Evolutionary conservation across 2,888 invertebrate species (phyloP).

Genomic region (Plemyria rubiginata): DNA sequence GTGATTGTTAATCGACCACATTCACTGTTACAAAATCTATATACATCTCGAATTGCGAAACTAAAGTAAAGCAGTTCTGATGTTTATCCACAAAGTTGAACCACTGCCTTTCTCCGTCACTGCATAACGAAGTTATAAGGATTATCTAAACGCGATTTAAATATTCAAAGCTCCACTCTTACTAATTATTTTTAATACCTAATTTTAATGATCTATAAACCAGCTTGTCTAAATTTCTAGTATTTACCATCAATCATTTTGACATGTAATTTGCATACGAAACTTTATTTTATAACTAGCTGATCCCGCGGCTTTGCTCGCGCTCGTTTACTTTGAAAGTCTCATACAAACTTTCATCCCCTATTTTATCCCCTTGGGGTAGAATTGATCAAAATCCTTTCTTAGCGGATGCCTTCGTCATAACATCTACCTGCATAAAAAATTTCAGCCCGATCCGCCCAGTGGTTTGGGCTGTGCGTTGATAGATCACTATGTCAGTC

Average conservation of each 20-base stretch:
- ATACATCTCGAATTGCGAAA: constrained; percentile 15
- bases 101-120: constrained; percentile 28
- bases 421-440: too few species aligned
- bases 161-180: neutral
- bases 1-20: constrained; percentile 27
- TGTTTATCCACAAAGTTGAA: constrained; percentile 18
- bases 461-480: too few species aligned
- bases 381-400: too few species aligned
- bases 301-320: too few species aligned
- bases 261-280: neutral
- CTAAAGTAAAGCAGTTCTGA: neutral
- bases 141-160: constrained; percentile 1
- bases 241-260: neutral
- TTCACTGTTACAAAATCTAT: constrained; percentile 25
- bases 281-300: neutral
- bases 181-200: neutral
- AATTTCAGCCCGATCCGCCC: too few species aligned
- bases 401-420: too few species aligned
- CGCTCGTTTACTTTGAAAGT: too few species aligned
- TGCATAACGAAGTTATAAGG: constrained; percentile 5
- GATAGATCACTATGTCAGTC: too few species aligned
- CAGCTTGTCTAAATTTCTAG: neutral
- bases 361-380: too few species aligned
- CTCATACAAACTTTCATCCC: too few species aligned
- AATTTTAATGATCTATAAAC: neutral